A percentile compares a stretch with the other conserved stretches of the same genome.
These are phyloP conservation scores for Setipinna tenuifilis DNA, from an alignment of 2,797 vertebrate genomes.

Conservation along the genomic window DNA sequence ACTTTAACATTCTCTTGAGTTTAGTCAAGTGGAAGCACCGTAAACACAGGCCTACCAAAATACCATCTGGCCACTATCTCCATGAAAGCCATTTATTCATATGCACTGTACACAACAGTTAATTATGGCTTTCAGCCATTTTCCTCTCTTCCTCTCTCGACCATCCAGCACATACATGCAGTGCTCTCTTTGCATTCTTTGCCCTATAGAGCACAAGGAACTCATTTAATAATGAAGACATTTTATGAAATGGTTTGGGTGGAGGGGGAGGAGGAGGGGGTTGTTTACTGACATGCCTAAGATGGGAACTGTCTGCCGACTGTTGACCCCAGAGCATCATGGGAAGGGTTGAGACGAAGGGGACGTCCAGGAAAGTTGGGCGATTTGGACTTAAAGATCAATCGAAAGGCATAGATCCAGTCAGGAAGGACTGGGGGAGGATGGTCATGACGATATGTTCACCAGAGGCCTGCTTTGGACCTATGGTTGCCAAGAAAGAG, in stretches of 20 bases:
- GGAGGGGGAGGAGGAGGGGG: background rate
- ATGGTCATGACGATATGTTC: background rate
- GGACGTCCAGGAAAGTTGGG: background rate
- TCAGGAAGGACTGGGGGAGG: background rate
- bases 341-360: background rate
- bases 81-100: background rate
- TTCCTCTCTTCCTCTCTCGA: background rate
- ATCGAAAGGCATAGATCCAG: background rate
- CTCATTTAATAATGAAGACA: slow-evolving; percentile 18
- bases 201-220: background rate
- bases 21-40: slow-evolving; percentile 4
- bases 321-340: background rate
- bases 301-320: background rate
- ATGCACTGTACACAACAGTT: background rate
- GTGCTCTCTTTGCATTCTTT: background rate
- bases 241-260: slow-evolving; percentile 3
- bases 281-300: background rate
- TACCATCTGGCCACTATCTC: slow-evolving; percentile 13
- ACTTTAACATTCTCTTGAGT: background rate
- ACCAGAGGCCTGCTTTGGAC: slow-evolving; percentile 7
- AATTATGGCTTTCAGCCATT: background rate
- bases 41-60: slow-evolving; percentile 25
- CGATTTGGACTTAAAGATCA: background rate
- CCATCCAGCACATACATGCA: background rate
- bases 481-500: background rate